Percentiles rank a stretch among this genome's conserved stretches.
Evolutionary conservation across 2,113 vertebrate species (phyloP).

Genomic region (Suncus etruscus): DNA sequence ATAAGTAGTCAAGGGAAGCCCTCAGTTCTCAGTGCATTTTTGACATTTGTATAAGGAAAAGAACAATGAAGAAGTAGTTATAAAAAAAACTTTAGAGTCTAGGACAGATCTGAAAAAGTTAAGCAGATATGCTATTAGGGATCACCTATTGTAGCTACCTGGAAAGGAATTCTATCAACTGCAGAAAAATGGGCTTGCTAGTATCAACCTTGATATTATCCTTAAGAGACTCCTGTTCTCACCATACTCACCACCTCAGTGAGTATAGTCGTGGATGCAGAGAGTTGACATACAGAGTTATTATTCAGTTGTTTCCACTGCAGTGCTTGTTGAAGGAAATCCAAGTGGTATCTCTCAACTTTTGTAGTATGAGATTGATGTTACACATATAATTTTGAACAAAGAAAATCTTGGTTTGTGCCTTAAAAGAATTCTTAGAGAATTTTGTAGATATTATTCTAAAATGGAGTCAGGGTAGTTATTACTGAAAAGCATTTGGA

Average conservation of each 20-base stretch:
- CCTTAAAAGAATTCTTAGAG: neutral
- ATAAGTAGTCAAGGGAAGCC: neutral
- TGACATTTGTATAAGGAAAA: neutral
- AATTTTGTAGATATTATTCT: neutral
- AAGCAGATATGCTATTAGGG: neutral
- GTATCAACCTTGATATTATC: neutral
- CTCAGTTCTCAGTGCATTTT: neutral
- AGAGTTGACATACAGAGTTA: neutral
- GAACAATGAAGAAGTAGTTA: neutral
- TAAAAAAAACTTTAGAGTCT: neutral
- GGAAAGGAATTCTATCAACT: neutral
- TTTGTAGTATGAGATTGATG: neutral
- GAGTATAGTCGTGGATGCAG: neutral
- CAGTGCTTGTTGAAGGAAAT: neutral
- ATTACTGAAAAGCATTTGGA: neutral
- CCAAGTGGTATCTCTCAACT: fast-evolving
- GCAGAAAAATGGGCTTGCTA: neutral
- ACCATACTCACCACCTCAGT: neutral
- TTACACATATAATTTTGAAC: neutral
- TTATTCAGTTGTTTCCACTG: neutral
- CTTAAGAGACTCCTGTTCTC: neutral
- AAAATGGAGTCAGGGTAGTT: neutral
- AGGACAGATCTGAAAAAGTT: neutral
- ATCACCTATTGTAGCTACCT: neutral
- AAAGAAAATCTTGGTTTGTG: neutral